Percentiles rank a stretch among this genome's conserved stretches.
Conservation (phyloP, 2,888 invertebrate genomes). For the Pterobdella sp. region DNA sequence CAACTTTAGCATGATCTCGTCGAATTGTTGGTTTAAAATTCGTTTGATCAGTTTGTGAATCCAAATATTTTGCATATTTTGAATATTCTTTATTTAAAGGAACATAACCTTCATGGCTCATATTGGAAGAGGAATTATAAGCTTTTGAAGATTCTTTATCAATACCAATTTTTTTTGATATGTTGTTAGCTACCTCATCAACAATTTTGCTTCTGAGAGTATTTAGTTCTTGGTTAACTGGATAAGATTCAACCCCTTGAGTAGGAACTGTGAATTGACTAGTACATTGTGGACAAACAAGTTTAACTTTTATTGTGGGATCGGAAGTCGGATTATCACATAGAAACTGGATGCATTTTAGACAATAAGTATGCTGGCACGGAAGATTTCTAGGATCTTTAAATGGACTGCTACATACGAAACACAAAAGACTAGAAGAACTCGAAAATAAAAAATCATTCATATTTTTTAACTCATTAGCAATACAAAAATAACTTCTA, state of each 20-base stretch:
- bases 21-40: constrained; percentile 20
- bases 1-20: constrained; percentile 19
- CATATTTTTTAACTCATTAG: no score
- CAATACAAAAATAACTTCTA: no score
- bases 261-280: constrained; percentile 7
- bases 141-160: not conserved
- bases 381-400: constrained; percentile 30
- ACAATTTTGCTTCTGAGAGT: constrained; percentile 8
- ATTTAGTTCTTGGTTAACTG: constrained; percentile 11
- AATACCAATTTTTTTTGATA: constrained; percentile 3
- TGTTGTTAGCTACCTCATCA: constrained; percentile 18
- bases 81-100: constrained; percentile 6
- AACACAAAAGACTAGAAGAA: constrained; percentile 23
- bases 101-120: not conserved
- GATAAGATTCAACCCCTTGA: constrained; percentile 14
- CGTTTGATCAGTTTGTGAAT: not conserved
- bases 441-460: not conserved
- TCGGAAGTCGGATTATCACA: constrained; percentile 2
- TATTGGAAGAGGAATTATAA: not conserved
- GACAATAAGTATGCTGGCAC: constrained; percentile 29
- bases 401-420: constrained; percentile 23
- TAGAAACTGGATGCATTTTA: constrained; percentile 21
- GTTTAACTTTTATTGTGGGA: not conserved
- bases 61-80: constrained; percentile 25
- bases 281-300: constrained; percentile 20